Evolutionary conservation across 2,113 vertebrate species (phyloP).

Genomic region (Chunga burmeisteri): DNA sequence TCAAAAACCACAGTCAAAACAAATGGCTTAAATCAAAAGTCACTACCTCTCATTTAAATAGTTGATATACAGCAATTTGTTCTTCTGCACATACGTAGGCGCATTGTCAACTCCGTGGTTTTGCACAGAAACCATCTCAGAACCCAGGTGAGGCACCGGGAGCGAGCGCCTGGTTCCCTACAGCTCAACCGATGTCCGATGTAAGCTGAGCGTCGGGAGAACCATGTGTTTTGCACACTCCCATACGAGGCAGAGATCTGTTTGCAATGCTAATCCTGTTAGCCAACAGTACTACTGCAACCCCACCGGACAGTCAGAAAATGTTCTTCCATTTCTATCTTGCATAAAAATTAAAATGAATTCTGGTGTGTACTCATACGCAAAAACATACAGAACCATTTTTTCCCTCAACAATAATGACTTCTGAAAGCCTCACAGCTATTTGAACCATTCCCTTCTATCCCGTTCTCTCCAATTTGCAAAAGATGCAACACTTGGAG

Average conservation of each 20-base stretch:
- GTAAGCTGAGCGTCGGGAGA: background rate
- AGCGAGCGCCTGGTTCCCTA: background rate
- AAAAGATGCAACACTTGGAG: background rate
- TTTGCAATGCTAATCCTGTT: background rate
- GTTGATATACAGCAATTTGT: background rate
- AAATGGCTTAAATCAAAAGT: background rate
- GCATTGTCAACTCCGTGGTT: background rate
- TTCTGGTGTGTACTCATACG: background rate
- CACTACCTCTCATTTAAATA: background rate
- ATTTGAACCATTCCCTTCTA: background rate
- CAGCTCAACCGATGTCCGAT: background rate
- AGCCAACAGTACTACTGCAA: background rate
- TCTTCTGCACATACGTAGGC: background rate
- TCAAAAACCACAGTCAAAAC: background rate
- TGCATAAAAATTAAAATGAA: background rate
- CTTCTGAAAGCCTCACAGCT: background rate
- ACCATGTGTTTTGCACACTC: background rate
- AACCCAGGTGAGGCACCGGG: fast-evolving
- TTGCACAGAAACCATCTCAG: background rate
- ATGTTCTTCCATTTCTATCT: background rate
- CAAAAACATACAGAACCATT: background rate
- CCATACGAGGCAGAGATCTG: background rate
- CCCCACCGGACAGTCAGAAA: background rate
- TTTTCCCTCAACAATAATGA: background rate
- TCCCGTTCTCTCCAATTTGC: background rate